Percentiles rank a stretch among this genome's conserved stretches.
Conservation (phyloP, 1,140 invertebrate species). For the Onthophagus taurus region DNA sequence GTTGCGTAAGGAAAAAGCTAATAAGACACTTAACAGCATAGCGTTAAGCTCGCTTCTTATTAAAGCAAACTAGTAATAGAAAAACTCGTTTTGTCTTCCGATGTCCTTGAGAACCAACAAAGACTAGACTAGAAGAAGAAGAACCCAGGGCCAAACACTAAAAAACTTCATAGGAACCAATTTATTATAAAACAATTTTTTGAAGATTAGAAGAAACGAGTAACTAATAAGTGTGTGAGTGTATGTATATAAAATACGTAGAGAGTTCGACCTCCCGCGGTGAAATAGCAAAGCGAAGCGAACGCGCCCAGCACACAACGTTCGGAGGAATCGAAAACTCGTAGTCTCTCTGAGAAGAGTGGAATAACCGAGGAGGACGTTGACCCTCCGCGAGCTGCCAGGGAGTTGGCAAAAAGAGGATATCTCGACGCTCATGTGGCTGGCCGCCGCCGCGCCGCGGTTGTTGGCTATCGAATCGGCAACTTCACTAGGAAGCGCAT, state of each 20-base stretch:
- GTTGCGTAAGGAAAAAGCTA: no score
- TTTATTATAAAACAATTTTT: not conserved
- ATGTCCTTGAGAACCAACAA: no score
- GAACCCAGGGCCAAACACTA: not conserved
- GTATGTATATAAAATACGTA: not conserved
- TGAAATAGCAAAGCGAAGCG: slow-evolving; percentile 3
- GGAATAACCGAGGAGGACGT: slow-evolving; percentile 31
- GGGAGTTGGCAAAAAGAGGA: slow-evolving; percentile 24
- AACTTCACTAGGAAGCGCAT: slow-evolving; percentile 29
- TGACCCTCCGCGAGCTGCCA: slow-evolving; percentile 25
- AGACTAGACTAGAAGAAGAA: not conserved
- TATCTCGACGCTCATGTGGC: slow-evolving; percentile 5
- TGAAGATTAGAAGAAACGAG: not conserved
- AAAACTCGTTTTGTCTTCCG: no score
- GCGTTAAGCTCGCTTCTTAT: no score
- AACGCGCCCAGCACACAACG: slow-evolving; percentile 12
- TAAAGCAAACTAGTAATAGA: no score
- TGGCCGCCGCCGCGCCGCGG: slow-evolving; percentile 8
- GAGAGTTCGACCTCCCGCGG: not conserved
- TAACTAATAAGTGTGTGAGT: not conserved
- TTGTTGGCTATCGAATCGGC: slow-evolving; percentile 21
- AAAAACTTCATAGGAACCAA: not conserved
- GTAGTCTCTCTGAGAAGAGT: slow-evolving; percentile 23
- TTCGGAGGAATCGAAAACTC: slow-evolving; percentile 20
- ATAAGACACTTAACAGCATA: no score